Evolutionary conservation across 2,888 invertebrate genomes (phyloP).

Genomic region (Fragum sueziense): DNA sequence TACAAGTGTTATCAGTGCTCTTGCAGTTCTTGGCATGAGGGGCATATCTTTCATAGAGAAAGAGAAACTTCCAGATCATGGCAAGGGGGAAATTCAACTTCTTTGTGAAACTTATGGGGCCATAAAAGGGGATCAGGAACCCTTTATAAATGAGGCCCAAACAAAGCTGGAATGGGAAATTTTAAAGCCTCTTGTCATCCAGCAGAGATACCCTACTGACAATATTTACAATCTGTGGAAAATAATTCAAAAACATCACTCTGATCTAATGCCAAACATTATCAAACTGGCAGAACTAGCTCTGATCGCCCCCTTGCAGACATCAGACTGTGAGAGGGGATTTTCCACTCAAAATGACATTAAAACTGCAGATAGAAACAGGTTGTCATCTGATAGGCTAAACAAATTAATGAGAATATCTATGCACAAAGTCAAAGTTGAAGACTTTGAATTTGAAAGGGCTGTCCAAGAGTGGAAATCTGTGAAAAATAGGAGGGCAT

Average conservation of each 20-base stretch:
- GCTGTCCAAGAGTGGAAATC: too few species aligned
- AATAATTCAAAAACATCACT: too few species aligned
- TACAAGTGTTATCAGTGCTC: conserved; percentile 12
- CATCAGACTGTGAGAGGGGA: too few species aligned
- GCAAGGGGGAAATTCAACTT: conserved; percentile 10
- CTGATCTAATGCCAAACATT: conserved; percentile 13
- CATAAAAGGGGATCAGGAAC: background rate
- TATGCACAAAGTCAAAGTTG: too few species aligned
- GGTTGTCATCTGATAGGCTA: too few species aligned
- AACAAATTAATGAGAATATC: too few species aligned
- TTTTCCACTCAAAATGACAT: too few species aligned
- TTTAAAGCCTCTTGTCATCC: conserved; percentile 18
- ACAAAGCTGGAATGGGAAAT: too few species aligned
- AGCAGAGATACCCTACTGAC: conserved; percentile 29
- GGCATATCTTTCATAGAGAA: conserved; percentile 11
- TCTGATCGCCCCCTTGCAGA: too few species aligned
- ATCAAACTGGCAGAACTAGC: conserved; percentile 19
- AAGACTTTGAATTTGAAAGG: too few species aligned
- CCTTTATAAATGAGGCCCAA: background rate
- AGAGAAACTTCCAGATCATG: conserved; percentile 12
- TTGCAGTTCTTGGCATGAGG: conserved; percentile 13
- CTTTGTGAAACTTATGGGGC: background rate
- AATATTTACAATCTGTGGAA: conserved; percentile 16
- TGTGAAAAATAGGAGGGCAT: too few species aligned
- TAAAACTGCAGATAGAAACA: too few species aligned